A percentile compares a stretch with the other conserved stretches of the same genome.
Conservation (phyloP, 2,888 invertebrate genomes). For the Tipula unca region DNA sequence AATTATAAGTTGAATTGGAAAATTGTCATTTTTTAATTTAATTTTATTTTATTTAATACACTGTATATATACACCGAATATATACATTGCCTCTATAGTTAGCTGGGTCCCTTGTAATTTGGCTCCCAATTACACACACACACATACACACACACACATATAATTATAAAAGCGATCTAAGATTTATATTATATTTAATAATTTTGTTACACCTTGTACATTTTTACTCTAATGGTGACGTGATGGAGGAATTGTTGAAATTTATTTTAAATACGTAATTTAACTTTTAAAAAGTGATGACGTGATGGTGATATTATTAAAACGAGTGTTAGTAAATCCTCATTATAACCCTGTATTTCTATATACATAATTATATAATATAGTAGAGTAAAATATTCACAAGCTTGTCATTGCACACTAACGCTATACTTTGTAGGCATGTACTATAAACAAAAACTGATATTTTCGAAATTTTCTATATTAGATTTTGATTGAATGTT, state of each 20-base stretch:
- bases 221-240: background rate
- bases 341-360: background rate
- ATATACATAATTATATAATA: background rate
- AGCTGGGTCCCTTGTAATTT: background rate
- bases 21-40: background rate
- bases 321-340: background rate
- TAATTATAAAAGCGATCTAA: background rate
- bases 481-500: background rate
- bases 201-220: background rate
- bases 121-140: background rate
- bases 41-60: background rate
- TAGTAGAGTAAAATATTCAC: background rate
- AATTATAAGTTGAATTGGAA: background rate
- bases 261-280: background rate
- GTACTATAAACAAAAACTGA: background rate
- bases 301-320: background rate
- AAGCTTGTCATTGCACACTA: background rate
- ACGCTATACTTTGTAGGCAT: background rate
- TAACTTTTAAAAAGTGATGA: background rate
- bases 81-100: background rate
- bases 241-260: background rate
- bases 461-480: background rate
- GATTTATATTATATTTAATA: background rate
- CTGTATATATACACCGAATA: background rate
- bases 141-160: background rate